A percentile compares a stretch with the other conserved stretches of the same genome.
phyloP scores from a whole-genome alignment of 2,888 invertebrate species.

The Sussaba pulchella region DNA sequence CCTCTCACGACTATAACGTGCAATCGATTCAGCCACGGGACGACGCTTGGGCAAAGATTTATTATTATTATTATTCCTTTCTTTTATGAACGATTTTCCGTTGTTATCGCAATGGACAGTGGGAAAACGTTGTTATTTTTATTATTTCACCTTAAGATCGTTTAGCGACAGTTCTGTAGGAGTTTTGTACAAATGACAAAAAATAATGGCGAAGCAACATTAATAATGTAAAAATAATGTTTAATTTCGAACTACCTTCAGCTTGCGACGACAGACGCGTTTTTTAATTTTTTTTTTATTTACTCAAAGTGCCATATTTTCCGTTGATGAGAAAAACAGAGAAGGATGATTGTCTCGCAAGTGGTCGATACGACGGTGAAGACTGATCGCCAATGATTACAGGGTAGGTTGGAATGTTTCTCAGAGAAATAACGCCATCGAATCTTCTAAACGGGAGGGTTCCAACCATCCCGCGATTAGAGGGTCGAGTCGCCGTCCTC shows the following conservation, averaged over 20 bases:
- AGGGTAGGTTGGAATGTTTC: background rate
- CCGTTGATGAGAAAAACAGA: background rate
- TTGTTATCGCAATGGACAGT: background rate
- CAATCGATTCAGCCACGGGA: slow-evolving; percentile 39
- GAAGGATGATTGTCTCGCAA: background rate
- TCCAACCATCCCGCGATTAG: slow-evolving; percentile 43
- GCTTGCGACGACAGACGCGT: no score
- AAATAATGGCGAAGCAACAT: no score
- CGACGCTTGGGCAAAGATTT: background rate
- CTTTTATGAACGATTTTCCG: background rate
- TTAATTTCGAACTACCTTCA: no score
- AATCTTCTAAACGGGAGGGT: slow-evolving; percentile 17
- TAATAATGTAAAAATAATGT: no score
- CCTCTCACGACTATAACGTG: slow-evolving; percentile 53
- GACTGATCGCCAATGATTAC: slow-evolving; percentile 16
- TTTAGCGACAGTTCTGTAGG: no score
- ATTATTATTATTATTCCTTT: background rate
- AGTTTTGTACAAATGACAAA: no score
- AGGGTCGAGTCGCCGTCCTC: slow-evolving; percentile 22
- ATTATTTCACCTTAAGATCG: background rate
- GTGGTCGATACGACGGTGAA: background rate
- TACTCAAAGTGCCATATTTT: no score
- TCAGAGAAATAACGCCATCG: background rate
- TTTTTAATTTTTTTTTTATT: no score
- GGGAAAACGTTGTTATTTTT: background rate